Evolutionary conservation across 1,140 invertebrate genomes (phyloP), one percentile per base, ranked within the genome.

Genomic region (Colletes gigas): DNA sequence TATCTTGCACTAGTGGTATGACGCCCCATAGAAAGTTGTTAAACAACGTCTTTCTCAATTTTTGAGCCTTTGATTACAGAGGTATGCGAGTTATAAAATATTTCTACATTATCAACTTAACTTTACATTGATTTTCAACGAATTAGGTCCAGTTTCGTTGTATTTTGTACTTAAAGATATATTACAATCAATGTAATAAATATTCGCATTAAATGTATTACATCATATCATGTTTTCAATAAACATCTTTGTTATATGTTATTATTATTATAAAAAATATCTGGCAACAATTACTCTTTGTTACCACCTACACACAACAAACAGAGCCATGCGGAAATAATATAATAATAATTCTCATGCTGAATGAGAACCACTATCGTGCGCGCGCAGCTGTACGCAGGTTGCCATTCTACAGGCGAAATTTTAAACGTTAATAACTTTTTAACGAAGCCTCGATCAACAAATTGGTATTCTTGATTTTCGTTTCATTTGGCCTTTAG

Each of bases 131-230:
- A 65, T 54, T 30, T 57, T 73, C 77, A 65, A 55, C 12, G 3
- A 47, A 57, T 47, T 30, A 19, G 2, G 0, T 65, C n/a, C 8
- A 73, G 39, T 12, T 39, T 79, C 70, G n/a, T 65, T 19, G 59
- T 17, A 65, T 79, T 79, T 79, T 79, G 66, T 79, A 73, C 65
- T 65, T 79, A 66, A 79, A 70, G 73, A 66, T 73, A n/a, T 70
- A 79, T 55, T 73, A 21, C 44, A 44, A 39, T 55, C 14, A 65
- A 73, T 79, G 41, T 73, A 65, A 63, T 67, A n/a, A 21, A n/a
- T 55, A 78, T 78, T 79, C 63, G 57, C 65, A 44, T 78, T 55
- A 65, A 66, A 30, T 79, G 41, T 57, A 55, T 57, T 47, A n/a
- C 19, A 39, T 12, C 10, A 17, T 44, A 39, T 55, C 15, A 59